These are phyloP conservation scores for Pangasius sanitwongsei DNA, from an alignment of 2,797 vertebrate genomes.

Conservation along the genomic window DNA sequence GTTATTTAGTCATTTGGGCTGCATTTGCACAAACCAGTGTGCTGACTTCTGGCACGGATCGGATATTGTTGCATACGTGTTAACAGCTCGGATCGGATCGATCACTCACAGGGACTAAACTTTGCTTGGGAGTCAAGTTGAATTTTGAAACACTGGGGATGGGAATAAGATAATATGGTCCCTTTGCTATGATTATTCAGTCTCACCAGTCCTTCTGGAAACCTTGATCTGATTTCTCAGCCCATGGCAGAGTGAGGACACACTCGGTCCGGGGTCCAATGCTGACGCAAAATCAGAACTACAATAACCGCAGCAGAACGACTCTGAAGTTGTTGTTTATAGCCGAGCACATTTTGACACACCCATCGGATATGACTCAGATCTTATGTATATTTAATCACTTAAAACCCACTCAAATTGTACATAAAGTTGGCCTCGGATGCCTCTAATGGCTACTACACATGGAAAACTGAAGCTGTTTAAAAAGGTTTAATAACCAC, in stretches of 20 bases:
- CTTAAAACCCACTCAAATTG: too few relatives aligned
- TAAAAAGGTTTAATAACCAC: background rate
- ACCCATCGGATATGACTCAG: too few relatives aligned
- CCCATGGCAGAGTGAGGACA: background rate
- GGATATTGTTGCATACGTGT: background rate
- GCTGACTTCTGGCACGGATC: background rate
- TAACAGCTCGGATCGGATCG: background rate
- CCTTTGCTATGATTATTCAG: background rate
- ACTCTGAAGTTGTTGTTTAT: too few relatives aligned
- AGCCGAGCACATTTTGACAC: too few relatives aligned
- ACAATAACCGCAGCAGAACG: background rate
- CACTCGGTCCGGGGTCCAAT: background rate
- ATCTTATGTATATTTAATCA: too few relatives aligned
- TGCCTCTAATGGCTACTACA: background rate
- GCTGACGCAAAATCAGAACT: background rate
- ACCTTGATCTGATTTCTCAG: background rate
- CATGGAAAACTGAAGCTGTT: background rate
- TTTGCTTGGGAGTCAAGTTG: background rate
- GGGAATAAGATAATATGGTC: background rate
- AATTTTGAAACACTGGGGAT: background rate
- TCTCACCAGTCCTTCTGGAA: background rate
- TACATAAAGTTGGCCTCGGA: background rate
- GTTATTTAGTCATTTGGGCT: background rate
- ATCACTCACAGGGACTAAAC: background rate
- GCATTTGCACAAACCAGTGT: background rate